phyloP scores from a whole-genome alignment of 2,797 vertebrate genomes.

The Triplophysa bombifrons region DNA sequence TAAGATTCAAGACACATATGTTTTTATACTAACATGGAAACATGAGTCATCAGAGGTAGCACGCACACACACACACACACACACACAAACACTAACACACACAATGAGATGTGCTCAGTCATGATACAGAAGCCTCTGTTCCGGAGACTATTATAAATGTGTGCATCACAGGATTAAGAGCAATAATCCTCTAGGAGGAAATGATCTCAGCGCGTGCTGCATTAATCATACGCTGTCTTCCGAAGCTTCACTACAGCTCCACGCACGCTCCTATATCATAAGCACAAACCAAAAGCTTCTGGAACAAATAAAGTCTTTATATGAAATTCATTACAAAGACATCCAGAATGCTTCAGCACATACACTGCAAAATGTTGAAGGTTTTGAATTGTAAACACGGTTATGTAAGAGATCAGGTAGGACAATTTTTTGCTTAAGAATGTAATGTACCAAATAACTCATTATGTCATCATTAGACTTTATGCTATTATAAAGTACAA shows the following conservation, averaged over 20 bases:
- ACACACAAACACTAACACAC: not conserved
- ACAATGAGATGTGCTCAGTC: not conserved
- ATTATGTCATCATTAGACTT: too few relatives aligned
- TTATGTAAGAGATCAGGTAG: too few relatives aligned
- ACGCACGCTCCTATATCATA: not conserved
- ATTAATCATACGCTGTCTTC: constrained; percentile 10
- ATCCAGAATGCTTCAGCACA: not conserved
- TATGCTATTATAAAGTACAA: too few relatives aligned
- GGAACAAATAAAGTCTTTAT: not conserved
- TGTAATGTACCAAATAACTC: too few relatives aligned
- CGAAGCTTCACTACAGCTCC: not conserved
- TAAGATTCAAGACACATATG: not conserved
- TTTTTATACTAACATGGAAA: not conserved
- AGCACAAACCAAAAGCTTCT: not conserved
- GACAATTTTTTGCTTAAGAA: too few relatives aligned
- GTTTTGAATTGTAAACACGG: too few relatives aligned
- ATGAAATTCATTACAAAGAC: not conserved
- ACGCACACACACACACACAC: too few relatives aligned
- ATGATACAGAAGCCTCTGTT: not conserved
- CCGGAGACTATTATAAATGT: constrained; percentile 29
- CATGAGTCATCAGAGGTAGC: not conserved
- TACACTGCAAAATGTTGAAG: too few relatives aligned
- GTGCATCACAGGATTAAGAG: constrained; percentile 27
- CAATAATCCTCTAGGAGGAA: constrained; percentile 31
- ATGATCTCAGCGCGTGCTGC: constrained; percentile 3